phyloP scores from a whole-genome alignment of 2,113 vertebrate species.

The Catharus bicknelli region DNA sequence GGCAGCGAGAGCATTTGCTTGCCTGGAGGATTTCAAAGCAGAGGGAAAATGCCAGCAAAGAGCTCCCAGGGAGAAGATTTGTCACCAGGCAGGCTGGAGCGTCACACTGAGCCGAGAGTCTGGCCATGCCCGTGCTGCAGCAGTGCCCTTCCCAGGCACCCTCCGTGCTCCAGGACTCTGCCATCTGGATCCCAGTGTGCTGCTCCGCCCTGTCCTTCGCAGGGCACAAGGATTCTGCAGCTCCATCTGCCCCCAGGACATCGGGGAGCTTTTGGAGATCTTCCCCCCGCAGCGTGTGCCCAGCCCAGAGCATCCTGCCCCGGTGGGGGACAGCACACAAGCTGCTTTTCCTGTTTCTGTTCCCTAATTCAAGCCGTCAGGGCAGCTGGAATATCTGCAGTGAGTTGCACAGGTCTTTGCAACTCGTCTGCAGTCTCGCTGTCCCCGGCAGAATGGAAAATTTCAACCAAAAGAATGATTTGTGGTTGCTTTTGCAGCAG shows the following conservation, averaged over 20 bases:
- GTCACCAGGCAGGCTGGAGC: not conserved
- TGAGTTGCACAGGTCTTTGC: not conserved
- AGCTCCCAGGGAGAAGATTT: not conserved
- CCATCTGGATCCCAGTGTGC: not conserved
- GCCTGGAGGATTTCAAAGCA: not conserved
- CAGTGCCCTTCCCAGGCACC: not conserved
- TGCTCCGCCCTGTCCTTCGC: not conserved
- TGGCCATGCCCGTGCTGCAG: not conserved
- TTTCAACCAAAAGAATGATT: not conserved
- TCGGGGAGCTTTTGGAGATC: not conserved
- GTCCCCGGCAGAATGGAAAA: not conserved
- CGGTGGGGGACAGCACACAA: accelerated
- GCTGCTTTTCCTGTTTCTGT: not conserved
- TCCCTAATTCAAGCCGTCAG: accelerated
- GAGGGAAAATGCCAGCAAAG: not conserved
- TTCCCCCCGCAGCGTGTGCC: accelerated
- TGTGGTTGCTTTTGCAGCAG: not conserved
- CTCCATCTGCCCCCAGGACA: not conserved
- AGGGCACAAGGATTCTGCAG: not conserved
- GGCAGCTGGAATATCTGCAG: not conserved
- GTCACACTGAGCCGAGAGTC: not conserved
- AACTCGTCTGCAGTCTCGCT: not conserved
- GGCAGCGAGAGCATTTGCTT: not conserved
- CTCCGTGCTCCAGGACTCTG: not conserved
- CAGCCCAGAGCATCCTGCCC: not conserved